phyloP scores from a whole-genome alignment of 1,140 invertebrate genomes.

The Dermatophagoides farinae region DNA sequence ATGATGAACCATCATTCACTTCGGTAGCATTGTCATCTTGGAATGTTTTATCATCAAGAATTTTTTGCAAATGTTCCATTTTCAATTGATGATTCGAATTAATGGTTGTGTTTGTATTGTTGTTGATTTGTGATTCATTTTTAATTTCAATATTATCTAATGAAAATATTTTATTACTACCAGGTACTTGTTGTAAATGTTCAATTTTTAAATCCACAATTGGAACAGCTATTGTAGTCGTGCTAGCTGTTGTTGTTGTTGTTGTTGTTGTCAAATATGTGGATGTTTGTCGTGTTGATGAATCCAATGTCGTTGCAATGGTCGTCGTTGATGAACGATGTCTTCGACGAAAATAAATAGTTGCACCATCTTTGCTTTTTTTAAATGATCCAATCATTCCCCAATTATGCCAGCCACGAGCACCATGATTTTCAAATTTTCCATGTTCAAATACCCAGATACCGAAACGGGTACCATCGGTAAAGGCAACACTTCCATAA shows the following conservation, averaged over 20 bases:
- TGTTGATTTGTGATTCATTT: no score
- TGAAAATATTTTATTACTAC: no score
- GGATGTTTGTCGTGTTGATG: not conserved
- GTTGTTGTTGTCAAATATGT: not conserved
- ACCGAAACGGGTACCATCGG: constrained; percentile 1
- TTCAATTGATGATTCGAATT: no score
- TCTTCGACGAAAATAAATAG: constrained; percentile 2
- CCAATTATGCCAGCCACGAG: constrained; percentile 12
- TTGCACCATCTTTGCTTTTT: constrained; percentile 2
- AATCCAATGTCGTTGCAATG: not conserved
- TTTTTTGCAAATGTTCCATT: no score
- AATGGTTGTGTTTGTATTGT: no score
- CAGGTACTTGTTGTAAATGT: no score
- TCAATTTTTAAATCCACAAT: not conserved
- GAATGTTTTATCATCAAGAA: no score
- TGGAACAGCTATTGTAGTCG: not conserved
- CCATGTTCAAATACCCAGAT: constrained; percentile 13
- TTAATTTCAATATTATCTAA: no score
- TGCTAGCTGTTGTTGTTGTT: not conserved
- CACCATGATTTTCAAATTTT: constrained; percentile 13
- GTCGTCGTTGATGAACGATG: not conserved
- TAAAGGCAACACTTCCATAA: constrained; percentile 3
- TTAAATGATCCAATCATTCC: constrained; percentile 11
- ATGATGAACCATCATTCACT: no score
- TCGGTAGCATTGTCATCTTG: no score